phyloP scores from a whole-genome alignment of 2,113 vertebrate genomes.

The Pseudorhombus dupliciocellatus region DNA sequence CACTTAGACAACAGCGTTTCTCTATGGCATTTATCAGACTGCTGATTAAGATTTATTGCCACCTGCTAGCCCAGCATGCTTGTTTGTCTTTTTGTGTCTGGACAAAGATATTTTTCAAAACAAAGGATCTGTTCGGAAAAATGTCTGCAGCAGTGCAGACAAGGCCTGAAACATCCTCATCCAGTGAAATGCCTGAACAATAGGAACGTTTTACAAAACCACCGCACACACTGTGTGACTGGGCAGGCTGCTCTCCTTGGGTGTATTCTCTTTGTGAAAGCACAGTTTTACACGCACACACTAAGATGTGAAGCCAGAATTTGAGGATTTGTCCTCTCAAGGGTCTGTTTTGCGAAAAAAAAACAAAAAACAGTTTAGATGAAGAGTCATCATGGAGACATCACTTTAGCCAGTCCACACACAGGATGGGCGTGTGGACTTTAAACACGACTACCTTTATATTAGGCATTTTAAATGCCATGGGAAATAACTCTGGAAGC shows the following conservation, averaged over 20 bases:
- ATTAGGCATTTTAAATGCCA: constrained; percentile 21
- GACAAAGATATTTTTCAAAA: too few relatives aligned
- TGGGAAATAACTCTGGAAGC: neutral
- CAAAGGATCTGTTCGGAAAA: too few relatives aligned
- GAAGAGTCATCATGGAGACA: neutral
- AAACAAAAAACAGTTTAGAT: neutral
- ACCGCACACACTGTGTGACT: neutral
- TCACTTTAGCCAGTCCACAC: neutral
- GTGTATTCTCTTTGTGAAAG: neutral
- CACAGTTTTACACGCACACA: neutral
- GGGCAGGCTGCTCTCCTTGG: neutral
- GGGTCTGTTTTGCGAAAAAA: neutral
- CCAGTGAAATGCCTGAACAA: neutral
- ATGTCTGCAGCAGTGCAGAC: neutral
- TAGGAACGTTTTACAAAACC: neutral
- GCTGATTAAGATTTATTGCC: too few relatives aligned
- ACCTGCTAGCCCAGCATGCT: too few relatives aligned
- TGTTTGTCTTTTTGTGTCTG: too few relatives aligned
- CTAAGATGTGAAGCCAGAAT: neutral
- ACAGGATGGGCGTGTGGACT: too few relatives aligned
- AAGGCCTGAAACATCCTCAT: neutral
- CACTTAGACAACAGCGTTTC: too few relatives aligned
- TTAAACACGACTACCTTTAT: constrained; percentile 6
- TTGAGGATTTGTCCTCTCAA: neutral
- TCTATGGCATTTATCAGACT: too few relatives aligned